phyloP scores from a whole-genome alignment of 2,888 invertebrate species.

The Noctua comes region DNA sequence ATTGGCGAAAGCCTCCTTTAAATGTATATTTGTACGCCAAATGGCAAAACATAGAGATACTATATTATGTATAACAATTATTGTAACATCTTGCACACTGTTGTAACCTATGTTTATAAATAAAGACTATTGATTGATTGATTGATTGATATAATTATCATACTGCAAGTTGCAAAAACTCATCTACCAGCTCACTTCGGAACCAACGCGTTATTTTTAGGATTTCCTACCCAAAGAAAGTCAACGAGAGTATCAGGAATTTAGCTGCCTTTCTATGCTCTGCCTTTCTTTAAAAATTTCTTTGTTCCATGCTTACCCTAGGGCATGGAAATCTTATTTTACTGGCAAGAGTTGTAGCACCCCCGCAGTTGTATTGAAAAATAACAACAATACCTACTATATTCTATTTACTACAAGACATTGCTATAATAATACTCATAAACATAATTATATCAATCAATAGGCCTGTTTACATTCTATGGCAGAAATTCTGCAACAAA shows the following conservation, averaged over 20 bases:
- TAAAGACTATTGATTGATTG: no score
- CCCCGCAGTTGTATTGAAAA: slow-evolving; percentile 1
- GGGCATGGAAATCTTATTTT: neutral
- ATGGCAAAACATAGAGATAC: no score
- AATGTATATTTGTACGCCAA: no score
- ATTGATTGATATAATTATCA: no score
- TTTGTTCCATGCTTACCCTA: neutral
- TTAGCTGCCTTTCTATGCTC: neutral
- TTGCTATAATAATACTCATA: neutral
- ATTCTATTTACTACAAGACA: neutral
- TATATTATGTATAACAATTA: no score
- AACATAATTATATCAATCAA: slow-evolving; percentile 21
- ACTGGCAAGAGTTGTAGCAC: neutral
- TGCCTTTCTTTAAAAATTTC: neutral
- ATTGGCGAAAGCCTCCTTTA: no score
- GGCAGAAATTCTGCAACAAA: slow-evolving; percentile 55
- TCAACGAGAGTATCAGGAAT: no score
- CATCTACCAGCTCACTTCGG: neutral
- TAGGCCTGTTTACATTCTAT: slow-evolving; percentile 48
- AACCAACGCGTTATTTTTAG: neutral
- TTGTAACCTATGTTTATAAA: no score
- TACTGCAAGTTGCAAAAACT: neutral
- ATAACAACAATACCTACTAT: neutral
- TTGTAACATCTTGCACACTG: no score
- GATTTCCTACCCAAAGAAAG: neutral